phyloP scores from a whole-genome alignment of 2,113 vertebrate genomes.

The Syngnathus scovelli region DNA sequence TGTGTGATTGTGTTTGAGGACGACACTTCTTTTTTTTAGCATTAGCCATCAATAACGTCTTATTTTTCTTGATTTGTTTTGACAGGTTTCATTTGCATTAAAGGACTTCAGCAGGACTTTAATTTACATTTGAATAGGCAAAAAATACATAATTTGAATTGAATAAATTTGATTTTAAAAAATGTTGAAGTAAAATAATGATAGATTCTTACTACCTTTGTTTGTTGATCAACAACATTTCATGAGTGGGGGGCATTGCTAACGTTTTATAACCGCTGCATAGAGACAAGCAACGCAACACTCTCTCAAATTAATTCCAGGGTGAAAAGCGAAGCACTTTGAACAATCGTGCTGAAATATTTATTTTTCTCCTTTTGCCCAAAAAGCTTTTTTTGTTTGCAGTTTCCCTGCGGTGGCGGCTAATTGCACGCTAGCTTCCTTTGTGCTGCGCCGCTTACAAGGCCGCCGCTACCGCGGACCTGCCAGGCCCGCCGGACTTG shows the following conservation, averaged over 20 bases:
- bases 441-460: neutral
- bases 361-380: slow-evolving; percentile 5
- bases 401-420: neutral
- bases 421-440: slow-evolving; percentile 7
- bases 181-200: neutral
- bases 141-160: no score
- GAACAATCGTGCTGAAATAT: slow-evolving; percentile 3
- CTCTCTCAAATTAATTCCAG: neutral
- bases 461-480: neutral
- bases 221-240: neutral
- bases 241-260: neutral
- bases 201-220: neutral
- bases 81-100: no score
- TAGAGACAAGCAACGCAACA: neutral
- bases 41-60: no score
- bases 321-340: neutral
- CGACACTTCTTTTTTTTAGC: no score
- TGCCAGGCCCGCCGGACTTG: neutral
- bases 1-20: no score
- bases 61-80: no score
- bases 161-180: no score
- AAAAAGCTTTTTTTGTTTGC: slow-evolving; percentile 4
- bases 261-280: neutral
- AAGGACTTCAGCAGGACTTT: no score
- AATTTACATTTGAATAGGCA: no score